These are phyloP conservation scores for Triplophysa dalaica DNA, from an alignment of 2,113 vertebrate species.

Conservation along the genomic window DNA sequence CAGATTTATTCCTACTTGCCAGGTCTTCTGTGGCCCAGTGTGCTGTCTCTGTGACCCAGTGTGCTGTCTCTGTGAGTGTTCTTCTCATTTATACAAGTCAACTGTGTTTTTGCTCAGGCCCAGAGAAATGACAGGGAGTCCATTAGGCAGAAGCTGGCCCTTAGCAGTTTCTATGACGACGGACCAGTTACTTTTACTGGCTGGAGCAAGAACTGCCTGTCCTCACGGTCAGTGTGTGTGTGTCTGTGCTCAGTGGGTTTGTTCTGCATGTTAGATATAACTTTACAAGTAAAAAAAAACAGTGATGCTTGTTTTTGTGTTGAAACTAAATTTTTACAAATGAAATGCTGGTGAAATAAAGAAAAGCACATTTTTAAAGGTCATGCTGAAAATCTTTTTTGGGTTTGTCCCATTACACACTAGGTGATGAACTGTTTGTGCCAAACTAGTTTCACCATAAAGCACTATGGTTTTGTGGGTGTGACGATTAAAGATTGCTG, in stretches of 20 bases:
- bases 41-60: background rate
- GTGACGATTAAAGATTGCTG: background rate
- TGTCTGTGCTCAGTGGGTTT: constrained; percentile 23
- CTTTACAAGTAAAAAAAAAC: background rate
- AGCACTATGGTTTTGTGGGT: background rate
- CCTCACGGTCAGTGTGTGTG: constrained; percentile 79
- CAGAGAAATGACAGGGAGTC: constrained; percentile 98
- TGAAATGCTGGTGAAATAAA: background rate
- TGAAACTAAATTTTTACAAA: background rate
- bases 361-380: background rate
- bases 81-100: constrained; percentile 17
- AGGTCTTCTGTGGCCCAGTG: background rate
- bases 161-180: constrained; percentile 98
- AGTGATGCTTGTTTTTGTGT: too few relatives aligned
- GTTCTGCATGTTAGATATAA: background rate
- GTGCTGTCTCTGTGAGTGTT: constrained; percentile 7
- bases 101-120: constrained; percentile 74
- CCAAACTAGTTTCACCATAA: background rate
- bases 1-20: background rate
- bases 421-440: background rate
- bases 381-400: background rate
- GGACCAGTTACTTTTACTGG: constrained; percentile 94
- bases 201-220: constrained; percentile 89
- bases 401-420: background rate
- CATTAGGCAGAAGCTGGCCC: constrained; percentile 97